Evolutionary conservation across 2,797 vertebrate species (phyloP).

Genomic region (Hapalemur alaotrensis): DNA sequence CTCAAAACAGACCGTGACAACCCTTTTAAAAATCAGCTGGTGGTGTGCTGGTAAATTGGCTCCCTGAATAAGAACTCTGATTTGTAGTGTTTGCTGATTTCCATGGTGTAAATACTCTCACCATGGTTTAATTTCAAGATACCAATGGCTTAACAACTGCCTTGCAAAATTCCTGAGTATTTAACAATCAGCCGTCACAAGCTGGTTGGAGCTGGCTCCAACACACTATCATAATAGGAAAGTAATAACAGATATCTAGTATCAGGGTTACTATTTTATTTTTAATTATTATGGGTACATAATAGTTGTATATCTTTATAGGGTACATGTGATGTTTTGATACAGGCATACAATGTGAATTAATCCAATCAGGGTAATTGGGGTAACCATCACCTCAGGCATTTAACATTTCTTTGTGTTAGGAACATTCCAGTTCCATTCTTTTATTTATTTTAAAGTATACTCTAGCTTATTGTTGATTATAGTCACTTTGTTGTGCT

Average conservation of each 20-base stretch:
- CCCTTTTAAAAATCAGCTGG: conserved; percentile 28
- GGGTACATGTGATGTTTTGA: background rate
- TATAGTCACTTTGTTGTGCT: too few species aligned
- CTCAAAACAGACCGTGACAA: background rate
- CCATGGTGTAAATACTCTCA: conserved; percentile 10
- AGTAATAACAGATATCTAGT: background rate
- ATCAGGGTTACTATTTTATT: background rate
- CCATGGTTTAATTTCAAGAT: background rate
- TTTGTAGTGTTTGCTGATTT: conserved; percentile 45
- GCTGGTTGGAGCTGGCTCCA: background rate
- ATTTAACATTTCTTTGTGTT: background rate
- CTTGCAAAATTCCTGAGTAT: conserved; percentile 29
- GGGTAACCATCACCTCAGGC: background rate
- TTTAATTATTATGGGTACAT: background rate
- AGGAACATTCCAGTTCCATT: background rate
- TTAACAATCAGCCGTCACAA: background rate
- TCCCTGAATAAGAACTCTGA: background rate
- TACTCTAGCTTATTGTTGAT: background rate
- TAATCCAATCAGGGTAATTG: background rate
- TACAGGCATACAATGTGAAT: background rate
- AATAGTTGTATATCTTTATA: background rate
- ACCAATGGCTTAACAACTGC: background rate
- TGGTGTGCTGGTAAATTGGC: background rate
- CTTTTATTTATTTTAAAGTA: background rate
- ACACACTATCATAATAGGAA: background rate